Evolutionary conservation across 1,140 invertebrate genomes (phyloP), one percentile per base, ranked within the genome.

Genomic region (Drosophila kurseongensis): DNA sequence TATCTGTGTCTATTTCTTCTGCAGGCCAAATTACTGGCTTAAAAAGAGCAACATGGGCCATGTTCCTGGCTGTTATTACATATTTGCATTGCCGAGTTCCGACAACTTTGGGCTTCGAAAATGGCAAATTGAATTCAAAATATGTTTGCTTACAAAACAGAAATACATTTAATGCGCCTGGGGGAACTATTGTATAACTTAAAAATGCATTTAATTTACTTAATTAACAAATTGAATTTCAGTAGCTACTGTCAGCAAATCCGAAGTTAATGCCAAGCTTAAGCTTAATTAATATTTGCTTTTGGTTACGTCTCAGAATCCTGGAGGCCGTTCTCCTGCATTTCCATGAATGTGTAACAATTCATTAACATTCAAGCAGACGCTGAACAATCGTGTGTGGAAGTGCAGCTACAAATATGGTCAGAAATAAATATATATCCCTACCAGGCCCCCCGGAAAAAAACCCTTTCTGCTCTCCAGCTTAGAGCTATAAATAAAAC

Each of bases 331-430:
- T 59, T 42, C 5, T 42, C 44, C 57, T 45, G 66, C 47, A 60
- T 40, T 52, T 14, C 55, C 69, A 80, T 84, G 76, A 80, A 88
- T 88, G 84, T 88, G 77, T 78, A 78, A 56, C 80, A 78, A 89
- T 88, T 88, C 84, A 89, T 88, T 88, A 89, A 73, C 68, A 88
- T 88, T 84, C 80, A 88, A 74, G 80, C 44, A 76, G 56, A 32
- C 1, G n/a, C 27, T 18, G 72, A 62, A 62, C 59, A n/a, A 75
- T 74, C 67, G 79, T 79, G 75, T 82, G 67, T 79, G 63, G 59
- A 58, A 59, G 10, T 58, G 56, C 59, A 75, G 42, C 59, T 63
- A 78, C 63, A 73, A 75, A 71, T 65, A 63, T 65, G 65, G 54
- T 16, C 60, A 35, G 61, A 45, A 88, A 66, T 68, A 83, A 82